Evolutionary conservation across 2,888 invertebrate species (phyloP), one percentile per base, ranked within the genome.

Genomic region (Apoda limacodes): DNA sequence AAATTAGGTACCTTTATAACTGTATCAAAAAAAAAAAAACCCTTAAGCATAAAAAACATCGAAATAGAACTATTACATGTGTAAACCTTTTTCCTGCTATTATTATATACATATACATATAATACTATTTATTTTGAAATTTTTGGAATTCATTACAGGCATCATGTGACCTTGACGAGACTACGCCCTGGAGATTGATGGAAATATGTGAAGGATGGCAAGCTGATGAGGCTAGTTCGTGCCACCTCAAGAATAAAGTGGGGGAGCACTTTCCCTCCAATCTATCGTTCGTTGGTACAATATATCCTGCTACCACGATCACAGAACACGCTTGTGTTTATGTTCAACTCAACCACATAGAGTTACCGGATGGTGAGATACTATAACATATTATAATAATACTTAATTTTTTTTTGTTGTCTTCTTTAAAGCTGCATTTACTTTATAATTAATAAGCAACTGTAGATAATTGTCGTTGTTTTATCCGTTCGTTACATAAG

Each of bases 141-240:
- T n/a, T n/a, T n/a, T n/a, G n/a, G n/a, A n/a, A n/a, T n/a, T n/a
- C n/a, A n/a, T n/a, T n/a, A n/a, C n/a, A 81, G 80, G 62, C 65
- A 1, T 48, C 47, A 1, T 81, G 80, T 30, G 57, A 63, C 6
- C 49, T 75, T 0, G 57, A 71, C 11, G 48, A 53, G 5, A 41
- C 40, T 0, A 42, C 58, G 0, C 70, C 80, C 0, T 69, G 67
- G 67, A 55, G 61, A 1, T 47, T 78, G 3, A 70, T 74, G 70
- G 71, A 76, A 32, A 65, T 80, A 21, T 81, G 81, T 40, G 68
- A 71, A 9, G 66, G 69, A 13, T 75, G 75, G 76, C 42, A 58
- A 1, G 76, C 78, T 0, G 75, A 78, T 29, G 52, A 48, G 1
- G 48, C 76, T 0, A 42, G 34, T 1, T 52, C 61, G 1, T 81